These are phyloP conservation scores for Panthera leo DNA, from an alignment of 2,113 vertebrate genomes.

Conservation along the genomic window DNA sequence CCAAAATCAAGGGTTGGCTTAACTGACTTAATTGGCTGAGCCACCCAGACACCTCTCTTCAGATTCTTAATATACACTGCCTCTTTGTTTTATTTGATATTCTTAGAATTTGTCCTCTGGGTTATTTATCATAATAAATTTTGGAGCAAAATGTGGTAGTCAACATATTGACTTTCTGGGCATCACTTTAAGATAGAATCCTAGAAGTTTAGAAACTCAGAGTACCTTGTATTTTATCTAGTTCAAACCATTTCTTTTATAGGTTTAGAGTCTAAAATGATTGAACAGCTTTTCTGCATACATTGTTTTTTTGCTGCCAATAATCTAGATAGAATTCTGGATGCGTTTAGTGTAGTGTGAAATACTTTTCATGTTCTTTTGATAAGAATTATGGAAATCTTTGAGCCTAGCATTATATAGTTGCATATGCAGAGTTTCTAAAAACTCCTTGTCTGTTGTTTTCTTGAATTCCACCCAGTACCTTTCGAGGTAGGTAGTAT, in stretches of 20 bases:
- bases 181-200: neutral
- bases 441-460: neutral
- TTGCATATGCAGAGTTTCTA: too few species aligned
- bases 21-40: too few species aligned
- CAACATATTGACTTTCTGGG: neutral
- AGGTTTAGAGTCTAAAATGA: neutral
- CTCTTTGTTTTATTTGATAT: neutral
- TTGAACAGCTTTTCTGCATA: neutral
- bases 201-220: slow-evolving; percentile 36
- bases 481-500: neutral
- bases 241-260: neutral
- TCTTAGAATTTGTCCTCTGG: neutral
- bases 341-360: neutral
- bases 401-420: neutral
- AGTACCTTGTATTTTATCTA: neutral
- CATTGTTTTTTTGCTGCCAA: neutral
- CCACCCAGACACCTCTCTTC: neutral
- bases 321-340: neutral
- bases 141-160: neutral
- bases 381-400: neutral
- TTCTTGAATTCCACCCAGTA: neutral
- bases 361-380: neutral
- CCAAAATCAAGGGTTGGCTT: too few species aligned
- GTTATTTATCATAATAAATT: slow-evolving; percentile 2
- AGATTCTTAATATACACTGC: neutral